A percentile compares a stretch with the other conserved stretches of the same genome.
phyloP scores from a whole-genome alignment of 2,888 invertebrate genomes.

The Dilophus febrilis region DNA sequence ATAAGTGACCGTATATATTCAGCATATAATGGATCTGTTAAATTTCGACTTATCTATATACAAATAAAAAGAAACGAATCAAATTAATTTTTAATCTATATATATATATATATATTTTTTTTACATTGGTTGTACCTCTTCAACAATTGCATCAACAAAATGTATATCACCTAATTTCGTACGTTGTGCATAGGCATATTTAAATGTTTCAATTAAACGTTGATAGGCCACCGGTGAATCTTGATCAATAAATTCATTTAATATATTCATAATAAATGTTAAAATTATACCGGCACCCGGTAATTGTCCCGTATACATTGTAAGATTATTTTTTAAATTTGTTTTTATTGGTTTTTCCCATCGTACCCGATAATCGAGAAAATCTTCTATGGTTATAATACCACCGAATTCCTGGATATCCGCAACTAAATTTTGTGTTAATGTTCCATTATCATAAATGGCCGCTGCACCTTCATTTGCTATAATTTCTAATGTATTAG shows the following conservation, averaged over 20 bases:
- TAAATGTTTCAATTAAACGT: constrained; percentile 72
- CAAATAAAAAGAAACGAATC: no score
- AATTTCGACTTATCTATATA: no score
- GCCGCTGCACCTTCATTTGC: constrained; percentile 52
- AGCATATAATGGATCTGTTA: constrained; percentile 41
- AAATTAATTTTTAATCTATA: no score
- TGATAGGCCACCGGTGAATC: constrained; percentile 38
- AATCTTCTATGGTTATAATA: constrained; percentile 54
- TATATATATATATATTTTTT: no score
- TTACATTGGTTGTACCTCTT: no score
- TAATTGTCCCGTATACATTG: constrained; percentile 58
- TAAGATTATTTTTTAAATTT: constrained; percentile 37
- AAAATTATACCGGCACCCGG: constrained; percentile 74
- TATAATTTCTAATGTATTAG: constrained; percentile 50
- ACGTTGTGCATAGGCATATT: constrained; percentile 77
- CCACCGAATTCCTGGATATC: constrained; percentile 58
- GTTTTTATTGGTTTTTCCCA: constrained; percentile 48
- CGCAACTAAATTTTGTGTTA: constrained; percentile 45
- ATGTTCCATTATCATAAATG: constrained; percentile 56
- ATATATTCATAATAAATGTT: constrained; percentile 63
- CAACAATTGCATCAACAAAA: background rate
- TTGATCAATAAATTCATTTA: constrained; percentile 33
- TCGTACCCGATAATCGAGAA: constrained; percentile 42
- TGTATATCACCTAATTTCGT: constrained; percentile 62
- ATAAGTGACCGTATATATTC: constrained; percentile 40